A percentile compares a stretch with the other conserved stretches of the same genome.
Evolutionary conservation across 2,888 invertebrate genomes (phyloP).

Genomic region (Anthophora plumipes): DNA sequence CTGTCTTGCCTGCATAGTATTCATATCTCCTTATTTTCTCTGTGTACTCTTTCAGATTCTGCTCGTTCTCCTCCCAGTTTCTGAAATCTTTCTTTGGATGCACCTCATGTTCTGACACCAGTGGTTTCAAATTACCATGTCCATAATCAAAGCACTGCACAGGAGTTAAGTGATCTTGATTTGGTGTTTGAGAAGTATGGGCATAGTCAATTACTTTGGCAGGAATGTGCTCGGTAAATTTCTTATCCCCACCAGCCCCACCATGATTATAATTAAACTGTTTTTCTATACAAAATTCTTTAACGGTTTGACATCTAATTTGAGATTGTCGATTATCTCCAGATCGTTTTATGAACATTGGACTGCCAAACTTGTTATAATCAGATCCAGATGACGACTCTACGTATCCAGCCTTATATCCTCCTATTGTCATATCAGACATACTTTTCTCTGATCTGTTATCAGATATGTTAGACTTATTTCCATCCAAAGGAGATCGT

Average conservation of each 20-base stretch:
- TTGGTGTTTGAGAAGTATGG: constrained; percentile 71
- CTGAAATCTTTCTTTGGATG: constrained; percentile 77
- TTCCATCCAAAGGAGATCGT: constrained; percentile 23
- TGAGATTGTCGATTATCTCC: constrained; percentile 46
- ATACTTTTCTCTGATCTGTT: constrained; percentile 44
- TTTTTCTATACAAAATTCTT: constrained; percentile 80
- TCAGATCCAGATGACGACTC: constrained; percentile 41
- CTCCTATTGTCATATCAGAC: constrained; percentile 35
- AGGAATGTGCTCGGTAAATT: constrained; percentile 73
- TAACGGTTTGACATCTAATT: constrained; percentile 32
- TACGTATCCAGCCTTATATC: constrained; percentile 36
- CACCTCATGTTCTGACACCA: constrained; percentile 75
- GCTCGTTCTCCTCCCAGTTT: constrained; percentile 81
- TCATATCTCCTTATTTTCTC: constrained; percentile 77
- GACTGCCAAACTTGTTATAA: constrained; percentile 29
- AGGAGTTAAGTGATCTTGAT: constrained; percentile 74
- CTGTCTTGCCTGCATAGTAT: constrained; percentile 18
- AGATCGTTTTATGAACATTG: constrained; percentile 48
- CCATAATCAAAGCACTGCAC: constrained; percentile 80
- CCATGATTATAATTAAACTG: constrained; percentile 84
- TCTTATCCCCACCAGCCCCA: constrained; percentile 66
- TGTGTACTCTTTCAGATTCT: constrained; percentile 79
- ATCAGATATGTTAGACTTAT: constrained; percentile 31
- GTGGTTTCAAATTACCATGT: constrained; percentile 78
- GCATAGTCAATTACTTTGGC: constrained; percentile 81